phyloP scores from a whole-genome alignment of 1,140 invertebrate genomes.

The Zaprionus tsacasi region DNA sequence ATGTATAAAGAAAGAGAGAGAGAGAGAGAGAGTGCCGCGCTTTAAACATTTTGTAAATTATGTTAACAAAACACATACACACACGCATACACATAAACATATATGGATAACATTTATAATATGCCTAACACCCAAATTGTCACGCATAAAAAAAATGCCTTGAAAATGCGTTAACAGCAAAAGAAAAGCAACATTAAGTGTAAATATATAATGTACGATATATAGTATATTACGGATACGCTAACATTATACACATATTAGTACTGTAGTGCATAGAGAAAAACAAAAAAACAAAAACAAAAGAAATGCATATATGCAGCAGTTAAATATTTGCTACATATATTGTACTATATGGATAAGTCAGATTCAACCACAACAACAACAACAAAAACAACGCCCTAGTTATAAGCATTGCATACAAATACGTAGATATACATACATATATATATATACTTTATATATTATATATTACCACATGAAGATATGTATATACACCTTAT shows the following conservation, averaged over 20 bases:
- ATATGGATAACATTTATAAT: conserved; percentile 26
- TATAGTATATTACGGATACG: conserved; percentile 14
- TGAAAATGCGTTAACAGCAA: conserved; percentile 63
- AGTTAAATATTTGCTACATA: conserved; percentile 42
- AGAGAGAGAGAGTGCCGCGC: not conserved
- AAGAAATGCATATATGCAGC: conserved; percentile 37
- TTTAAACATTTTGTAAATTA: conserved; percentile 45
- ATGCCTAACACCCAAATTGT: conserved; percentile 44
- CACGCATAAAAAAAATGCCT: conserved; percentile 75
- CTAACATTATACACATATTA: conserved; percentile 22
- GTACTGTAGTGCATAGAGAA: not conserved
- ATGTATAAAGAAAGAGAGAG: not conserved
- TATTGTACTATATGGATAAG: conserved; percentile 33
- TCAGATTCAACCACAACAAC: conserved; percentile 26
- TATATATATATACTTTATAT: conserved; percentile 38
- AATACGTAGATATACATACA: conserved; percentile 24
- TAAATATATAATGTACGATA: conserved; percentile 50
- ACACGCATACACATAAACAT: conserved; percentile 10
- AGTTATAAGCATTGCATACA: conserved; percentile 33
- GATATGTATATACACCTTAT: conserved; percentile 39
- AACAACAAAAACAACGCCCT: conserved; percentile 19
- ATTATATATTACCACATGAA: conserved; percentile 7
- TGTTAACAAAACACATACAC: conserved; percentile 23
- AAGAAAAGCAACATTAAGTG: conserved; percentile 66
- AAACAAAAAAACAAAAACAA: no score